Evolutionary conservation across 2,113 vertebrate species (phyloP), one percentile per base, ranked within the genome.

Genomic region (Rhodinocichla rosea): DNA sequence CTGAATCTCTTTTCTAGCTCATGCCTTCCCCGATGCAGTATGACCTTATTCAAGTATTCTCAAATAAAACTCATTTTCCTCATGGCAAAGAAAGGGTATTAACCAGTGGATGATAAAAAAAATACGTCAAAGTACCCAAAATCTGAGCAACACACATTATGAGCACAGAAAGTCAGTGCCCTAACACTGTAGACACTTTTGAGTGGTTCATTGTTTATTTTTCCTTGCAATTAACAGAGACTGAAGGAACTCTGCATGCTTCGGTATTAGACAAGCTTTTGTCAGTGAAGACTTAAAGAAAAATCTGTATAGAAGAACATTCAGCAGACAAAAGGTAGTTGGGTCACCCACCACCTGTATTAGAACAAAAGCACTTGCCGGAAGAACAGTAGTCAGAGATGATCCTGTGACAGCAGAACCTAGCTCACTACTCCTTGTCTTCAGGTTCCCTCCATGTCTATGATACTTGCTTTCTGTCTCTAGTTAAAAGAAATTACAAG

Each of bases 301-400:
- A 67, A 63, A 79, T 28, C 53, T 49, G 5, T 37, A 39, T 5
- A 65, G 56, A 77, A 47, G n/a, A 92, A 89, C 75, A 87, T 32
- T 12, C 26, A 81, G 59, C 6, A 26, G 44, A 64, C 27, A 59
- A 87, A 70, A 85, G 30, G 32, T 26, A 65, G 44, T 10, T 83
- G 42, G 83, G 40, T 50, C 32, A 78, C 15, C 45, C 24, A 78
- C 22, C 35, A 82, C 7, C 32, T 56, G 52, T 67, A 75, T 70
- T 70, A 82, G 44, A 33, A 69, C 18, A 40, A 49, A 70, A 69
- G 45, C 40, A 98, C 98, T 98, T 97, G 98, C 98, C 37, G 92
- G 94, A 83, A 97, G 92, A 63, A 68, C 39, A 55, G 92, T 37
- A 39, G 94, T 89, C 13, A 97, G 92, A 78, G 98, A 90, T 3